phyloP scores from a whole-genome alignment of 2,888 invertebrate species.

The Ectemnius continuus region DNA sequence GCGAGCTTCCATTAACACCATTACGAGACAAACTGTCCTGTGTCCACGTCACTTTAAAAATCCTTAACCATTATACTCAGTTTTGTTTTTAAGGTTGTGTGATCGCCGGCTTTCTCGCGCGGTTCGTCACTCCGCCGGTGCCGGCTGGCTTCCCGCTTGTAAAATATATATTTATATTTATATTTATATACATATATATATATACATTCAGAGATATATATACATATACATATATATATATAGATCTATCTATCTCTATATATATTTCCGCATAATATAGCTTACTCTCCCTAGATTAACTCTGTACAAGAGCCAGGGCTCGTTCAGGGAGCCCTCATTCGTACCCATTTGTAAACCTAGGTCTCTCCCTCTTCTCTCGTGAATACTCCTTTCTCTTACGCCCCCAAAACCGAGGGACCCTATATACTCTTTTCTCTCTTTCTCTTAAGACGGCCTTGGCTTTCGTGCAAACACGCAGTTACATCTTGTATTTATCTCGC shows the following conservation, averaged over 20 bases:
- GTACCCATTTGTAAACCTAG: conserved; percentile 47
- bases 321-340: conserved; percentile 57
- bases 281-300: conserved; percentile 65
- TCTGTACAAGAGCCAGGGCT: conserved; percentile 69
- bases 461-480: conserved; percentile 25
- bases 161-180: conserved; percentile 64
- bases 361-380: conserved; percentile 37
- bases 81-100: conserved; percentile 49
- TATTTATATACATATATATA: conserved; percentile 17
- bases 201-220: conserved; percentile 10
- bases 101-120: conserved; percentile 49
- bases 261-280: conserved; percentile 60
- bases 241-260: conserved; percentile 53
- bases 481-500: conserved; percentile 6
- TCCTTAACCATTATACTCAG: conserved; percentile 67
- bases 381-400: conserved; percentile 28
- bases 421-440: conserved; percentile 34
- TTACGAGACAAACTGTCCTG: conserved; percentile 34
- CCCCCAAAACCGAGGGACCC: conserved; percentile 17
- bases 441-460: conserved; percentile 48
- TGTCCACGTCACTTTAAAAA: conserved; percentile 66
- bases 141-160: conserved; percentile 67
- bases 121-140: conserved; percentile 47
- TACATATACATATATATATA: conserved; percentile 42
- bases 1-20: conserved; percentile 14